Percentiles rank a stretch among this genome's conserved stretches.
Evolutionary conservation across 2,797 vertebrate species (phyloP).

Genomic region (Natrix natrix): DNA sequence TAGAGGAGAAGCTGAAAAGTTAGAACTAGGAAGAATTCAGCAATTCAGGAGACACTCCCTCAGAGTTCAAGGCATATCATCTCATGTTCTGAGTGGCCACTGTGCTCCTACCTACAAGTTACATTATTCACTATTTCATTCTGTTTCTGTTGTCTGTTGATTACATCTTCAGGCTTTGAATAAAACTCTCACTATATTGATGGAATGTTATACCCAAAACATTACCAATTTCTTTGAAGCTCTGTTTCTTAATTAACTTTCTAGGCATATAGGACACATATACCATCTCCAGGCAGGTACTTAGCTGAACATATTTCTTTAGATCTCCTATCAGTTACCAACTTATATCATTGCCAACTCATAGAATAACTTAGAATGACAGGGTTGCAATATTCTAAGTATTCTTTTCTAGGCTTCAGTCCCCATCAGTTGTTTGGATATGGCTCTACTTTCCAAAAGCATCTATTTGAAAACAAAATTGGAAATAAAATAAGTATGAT

Average conservation of each 20-base stretch:
- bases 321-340: not conserved
- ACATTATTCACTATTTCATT: not conserved
- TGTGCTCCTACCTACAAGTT: not conserved
- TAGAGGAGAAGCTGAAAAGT: not conserved
- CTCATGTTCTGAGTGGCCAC: not conserved
- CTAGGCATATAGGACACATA: not conserved
- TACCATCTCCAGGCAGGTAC: not conserved
- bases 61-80: not conserved
- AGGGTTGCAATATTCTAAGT: not conserved
- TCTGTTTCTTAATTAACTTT: not conserved
- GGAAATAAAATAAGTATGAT: not conserved
- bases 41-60: not conserved
- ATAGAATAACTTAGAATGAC: not conserved
- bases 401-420: not conserved
- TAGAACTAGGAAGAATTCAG: not conserved
- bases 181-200: not conserved
- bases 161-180: not conserved
- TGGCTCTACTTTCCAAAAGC: not conserved
- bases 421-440: not conserved
- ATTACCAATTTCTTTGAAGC: not conserved
- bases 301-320: not conserved
- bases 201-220: not conserved
- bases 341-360: not conserved
- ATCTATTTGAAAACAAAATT: not conserved
- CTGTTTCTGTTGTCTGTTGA: not conserved